Percentiles rank a stretch among this genome's conserved stretches.
phyloP scores from a whole-genome alignment of 1,140 invertebrate species.

The Trigoniulus corallinus region DNA sequence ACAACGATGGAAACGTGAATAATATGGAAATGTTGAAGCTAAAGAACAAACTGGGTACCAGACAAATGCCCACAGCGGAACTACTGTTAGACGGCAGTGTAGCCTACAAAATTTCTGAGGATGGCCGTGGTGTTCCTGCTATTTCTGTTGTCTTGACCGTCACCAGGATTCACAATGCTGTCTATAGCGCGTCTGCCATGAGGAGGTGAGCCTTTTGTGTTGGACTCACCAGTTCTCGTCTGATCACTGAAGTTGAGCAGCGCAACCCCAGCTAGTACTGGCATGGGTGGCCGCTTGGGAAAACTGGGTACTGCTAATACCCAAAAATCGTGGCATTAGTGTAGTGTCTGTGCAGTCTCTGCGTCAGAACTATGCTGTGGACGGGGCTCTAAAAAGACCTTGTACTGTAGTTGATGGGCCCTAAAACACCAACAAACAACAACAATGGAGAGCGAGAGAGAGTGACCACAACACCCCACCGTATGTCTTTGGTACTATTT shows the following conservation, averaged over 20 bases:
- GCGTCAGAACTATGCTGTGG: too few species aligned
- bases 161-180: constrained; percentile 39
- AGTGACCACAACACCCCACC: background rate
- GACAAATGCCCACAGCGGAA: constrained; percentile 43
- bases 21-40: constrained; percentile 35
- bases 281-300: too few species aligned
- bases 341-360: too few species aligned
- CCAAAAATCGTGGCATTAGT: too few species aligned
- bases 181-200: constrained; percentile 30
- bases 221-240: background rate
- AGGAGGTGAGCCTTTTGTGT: constrained; percentile 24
- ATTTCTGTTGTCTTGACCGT: constrained; percentile 41
- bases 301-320: too few species aligned
- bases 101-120: constrained; percentile 31
- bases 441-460: background rate
- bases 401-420: too few species aligned
- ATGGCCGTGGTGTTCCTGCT: constrained; percentile 34
- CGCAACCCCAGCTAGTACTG: too few species aligned
- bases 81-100: constrained; percentile 35
- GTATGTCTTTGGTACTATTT: too few species aligned
- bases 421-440: too few species aligned
- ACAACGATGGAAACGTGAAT: constrained; percentile 29
- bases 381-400: too few species aligned
- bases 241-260: too few species aligned
- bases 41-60: constrained; percentile 39